phyloP scores from a whole-genome alignment of 2,888 invertebrate genomes.

The Agapostemon virescens region DNA sequence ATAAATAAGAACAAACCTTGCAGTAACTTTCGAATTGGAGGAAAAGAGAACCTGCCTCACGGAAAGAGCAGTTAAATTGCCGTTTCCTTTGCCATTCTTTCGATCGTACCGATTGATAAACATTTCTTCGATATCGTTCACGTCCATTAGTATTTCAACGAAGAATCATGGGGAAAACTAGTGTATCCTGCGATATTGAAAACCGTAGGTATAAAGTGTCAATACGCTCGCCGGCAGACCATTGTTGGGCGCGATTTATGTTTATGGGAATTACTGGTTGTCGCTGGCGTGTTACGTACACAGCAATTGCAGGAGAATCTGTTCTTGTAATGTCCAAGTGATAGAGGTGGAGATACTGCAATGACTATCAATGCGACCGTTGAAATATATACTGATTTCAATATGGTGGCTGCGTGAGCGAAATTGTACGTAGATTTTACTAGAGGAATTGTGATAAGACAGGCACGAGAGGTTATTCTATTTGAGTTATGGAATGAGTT shows the following conservation, averaged over 20 bases:
- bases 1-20: too few species aligned
- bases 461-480: slow-evolving; percentile 14
- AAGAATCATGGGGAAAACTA: slow-evolving; percentile 62
- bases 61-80: slow-evolving; percentile 31
- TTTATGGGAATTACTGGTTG: slow-evolving; percentile 68
- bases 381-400: slow-evolving; percentile 24
- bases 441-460: slow-evolving; percentile 27
- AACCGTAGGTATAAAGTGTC: slow-evolving; percentile 70
- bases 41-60: slow-evolving; percentile 3
- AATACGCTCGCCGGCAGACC: slow-evolving; percentile 75
- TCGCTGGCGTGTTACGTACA: slow-evolving; percentile 49
- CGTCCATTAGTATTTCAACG: slow-evolving; percentile 70
- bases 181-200: slow-evolving; percentile 62
- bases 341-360: slow-evolving; percentile 63
- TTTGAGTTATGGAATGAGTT: neutral
- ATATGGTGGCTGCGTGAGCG: slow-evolving; percentile 1
- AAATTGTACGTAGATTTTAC: slow-evolving; percentile 24
- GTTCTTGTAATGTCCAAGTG: slow-evolving; percentile 63
- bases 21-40: neutral
- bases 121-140: slow-evolving; percentile 61
- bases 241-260: slow-evolving; percentile 76
- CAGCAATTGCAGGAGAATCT: slow-evolving; percentile 52
- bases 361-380: slow-evolving; percentile 42
- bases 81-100: slow-evolving; percentile 38
- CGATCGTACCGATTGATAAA: slow-evolving; percentile 53